These are phyloP conservation scores for Carollia perspicillata DNA, from an alignment of 2,113 vertebrate genomes.

Conservation along the genomic window DNA sequence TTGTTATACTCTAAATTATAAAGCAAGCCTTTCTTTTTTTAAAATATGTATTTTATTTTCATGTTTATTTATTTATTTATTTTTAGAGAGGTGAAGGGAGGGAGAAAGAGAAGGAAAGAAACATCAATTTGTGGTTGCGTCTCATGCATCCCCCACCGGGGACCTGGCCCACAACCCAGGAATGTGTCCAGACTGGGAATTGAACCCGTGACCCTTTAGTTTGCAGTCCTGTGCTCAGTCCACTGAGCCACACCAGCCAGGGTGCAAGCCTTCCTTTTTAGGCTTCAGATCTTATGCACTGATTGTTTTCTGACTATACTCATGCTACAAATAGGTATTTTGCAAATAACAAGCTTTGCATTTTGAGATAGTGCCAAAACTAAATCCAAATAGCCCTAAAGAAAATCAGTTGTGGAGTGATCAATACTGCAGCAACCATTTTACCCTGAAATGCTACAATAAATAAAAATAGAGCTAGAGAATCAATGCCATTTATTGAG, in stretches of 20 bases:
- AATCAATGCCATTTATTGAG: not conserved
- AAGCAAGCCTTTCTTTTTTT: constrained; percentile 33
- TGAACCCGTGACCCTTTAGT: too few relatives aligned
- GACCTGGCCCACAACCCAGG: too few relatives aligned
- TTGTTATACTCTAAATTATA: constrained; percentile 17
- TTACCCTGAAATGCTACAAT: not conserved
- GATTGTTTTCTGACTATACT: not conserved
- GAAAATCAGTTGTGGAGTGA: not conserved
- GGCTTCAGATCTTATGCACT: not conserved
- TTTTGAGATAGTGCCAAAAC: constrained; percentile 1
- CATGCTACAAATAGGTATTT: not conserved
- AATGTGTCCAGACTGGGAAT: too few relatives aligned
- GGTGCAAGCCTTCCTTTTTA: constrained; percentile 11
- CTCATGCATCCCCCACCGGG: too few relatives aligned
- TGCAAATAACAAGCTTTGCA: not conserved
- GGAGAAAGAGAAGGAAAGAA: too few relatives aligned
- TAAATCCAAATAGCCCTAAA: constrained; percentile 11
- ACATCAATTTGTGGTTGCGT: too few relatives aligned
- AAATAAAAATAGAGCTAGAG: not conserved
- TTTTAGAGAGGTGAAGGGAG: too few relatives aligned
- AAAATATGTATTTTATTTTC: too few relatives aligned
- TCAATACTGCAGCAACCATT: not conserved
- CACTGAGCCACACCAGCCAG: too few relatives aligned
- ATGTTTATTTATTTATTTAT: too few relatives aligned
- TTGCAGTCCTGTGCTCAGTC: too few relatives aligned